Evolutionary conservation across 2,797 vertebrate species (phyloP).

Genomic region (Erethizon dorsatum): DNA sequence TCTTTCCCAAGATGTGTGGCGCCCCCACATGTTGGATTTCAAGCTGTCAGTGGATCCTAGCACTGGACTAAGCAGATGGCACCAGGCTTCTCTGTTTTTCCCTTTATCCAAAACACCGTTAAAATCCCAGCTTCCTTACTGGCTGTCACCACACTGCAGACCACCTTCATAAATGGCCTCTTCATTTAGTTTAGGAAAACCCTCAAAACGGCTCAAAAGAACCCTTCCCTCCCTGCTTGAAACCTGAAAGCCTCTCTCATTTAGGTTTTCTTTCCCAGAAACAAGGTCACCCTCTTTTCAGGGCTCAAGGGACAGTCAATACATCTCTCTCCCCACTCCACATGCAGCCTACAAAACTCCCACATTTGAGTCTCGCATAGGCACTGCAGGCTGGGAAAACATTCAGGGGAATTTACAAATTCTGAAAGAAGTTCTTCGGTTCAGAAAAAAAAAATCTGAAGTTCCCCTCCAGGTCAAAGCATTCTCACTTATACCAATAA

Average conservation of each 20-base stretch:
- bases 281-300: neutral
- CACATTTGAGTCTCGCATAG: neutral
- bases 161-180: neutral
- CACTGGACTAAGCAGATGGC: neutral
- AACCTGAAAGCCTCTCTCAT: neutral
- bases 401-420: neutral
- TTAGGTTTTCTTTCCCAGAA: neutral
- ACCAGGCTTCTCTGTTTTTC: neutral
- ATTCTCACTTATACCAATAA: conserved; percentile 58
- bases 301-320: neutral
- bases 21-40: conserved; percentile 17
- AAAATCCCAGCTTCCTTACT: neutral
- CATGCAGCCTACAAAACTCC: neutral
- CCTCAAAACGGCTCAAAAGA: conserved; percentile 5
- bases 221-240: neutral
- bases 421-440: conserved; percentile 5
- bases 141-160: neutral
- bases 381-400: neutral
- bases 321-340: neutral
- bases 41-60: neutral
- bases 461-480: neutral
- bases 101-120: neutral
- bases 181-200: conserved; percentile 14
- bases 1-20: neutral
- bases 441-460: conserved; percentile 45